Base-by-base conservation (phyloP, 2,797 vertebrate genomes). In the Danionella dracula region DNA sequence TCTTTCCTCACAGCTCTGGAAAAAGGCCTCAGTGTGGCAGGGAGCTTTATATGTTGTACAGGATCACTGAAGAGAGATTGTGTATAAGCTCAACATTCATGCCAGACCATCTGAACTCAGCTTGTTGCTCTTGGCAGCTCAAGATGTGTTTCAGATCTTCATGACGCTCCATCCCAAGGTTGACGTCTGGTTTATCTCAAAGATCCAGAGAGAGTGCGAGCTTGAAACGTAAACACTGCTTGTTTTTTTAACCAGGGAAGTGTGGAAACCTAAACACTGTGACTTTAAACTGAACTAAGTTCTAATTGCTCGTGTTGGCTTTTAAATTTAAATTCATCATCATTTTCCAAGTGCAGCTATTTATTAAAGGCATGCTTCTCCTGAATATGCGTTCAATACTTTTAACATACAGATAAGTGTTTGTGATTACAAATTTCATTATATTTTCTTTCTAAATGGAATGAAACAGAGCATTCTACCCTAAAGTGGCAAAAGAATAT, bases 61-160 rank as follows among this genome's bases (percentile, higher is more conserved):
- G 70, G 2, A 81, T 80, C 76, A 87, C 86, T 87, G 79, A 86
- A 85, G 70, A 79, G 68, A 64, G 83, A 81, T 83, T 88, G 87
- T 86, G 79, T 77, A 76, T 59, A 5, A 13, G 74, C 82, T 84
- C 65, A 69, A 71, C 68, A 27, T 75, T 76, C 55, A 75, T 76
- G 74, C 77, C 81, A 80, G 81, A 82, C 81, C 69, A 64, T 74
- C 68, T 59, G 76, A 80, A 81, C 79, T 69, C 63, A 40, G 80
- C 77, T 81, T 82, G 85, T 84, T 80, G 85, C 78, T 87, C 79
- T 84, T 89, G 85, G 87, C 88, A 86, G 81, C 80, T 74, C 76
- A 15, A 41, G 70, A 72, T 65, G 32, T 70, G 74, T 73, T 71
- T 76, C 76, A 54, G 68, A 66, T 74, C 60, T 68, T 54, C 27